Percentiles rank a stretch among this genome's conserved stretches.
Evolutionary conservation across 2,888 invertebrate species (phyloP).

Genomic region (Campoletis raptor): DNA sequence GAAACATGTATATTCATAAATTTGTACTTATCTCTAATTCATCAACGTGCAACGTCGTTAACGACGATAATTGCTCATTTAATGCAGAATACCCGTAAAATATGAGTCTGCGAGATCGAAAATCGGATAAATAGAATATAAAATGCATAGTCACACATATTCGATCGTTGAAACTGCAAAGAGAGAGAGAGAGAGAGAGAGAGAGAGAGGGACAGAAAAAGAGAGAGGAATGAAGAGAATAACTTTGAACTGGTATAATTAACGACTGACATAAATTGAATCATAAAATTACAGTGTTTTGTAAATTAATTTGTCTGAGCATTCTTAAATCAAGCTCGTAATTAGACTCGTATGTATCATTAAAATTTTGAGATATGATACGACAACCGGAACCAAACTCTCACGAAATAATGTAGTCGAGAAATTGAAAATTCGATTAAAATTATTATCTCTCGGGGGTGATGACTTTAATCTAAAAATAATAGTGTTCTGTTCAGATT

Average conservation of each 20-base stretch:
- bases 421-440: not conserved
- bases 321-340: constrained; percentile 1
- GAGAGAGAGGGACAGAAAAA: constrained; percentile 5
- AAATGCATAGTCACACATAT: constrained; percentile 19
- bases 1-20: constrained; percentile 49
- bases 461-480: not conserved
- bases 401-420: not conserved
- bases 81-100: constrained; percentile 30
- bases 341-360: not conserved
- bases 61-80: constrained; percentile 36
- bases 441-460: not conserved
- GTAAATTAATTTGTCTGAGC: constrained; percentile 15
- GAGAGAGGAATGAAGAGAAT: not conserved
- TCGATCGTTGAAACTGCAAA: constrained; percentile 19
- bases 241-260: constrained; percentile 29
- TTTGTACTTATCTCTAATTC: constrained; percentile 17
- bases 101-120: constrained; percentile 44
- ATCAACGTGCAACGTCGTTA: constrained; percentile 23
- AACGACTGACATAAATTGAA: constrained; percentile 14
- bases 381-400: not conserved
- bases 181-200: not conserved
- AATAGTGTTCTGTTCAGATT: not conserved
- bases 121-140: constrained; percentile 16
- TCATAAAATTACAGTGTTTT: constrained; percentile 18
- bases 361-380: not conserved